Evolutionary conservation across 2,113 vertebrate genomes (phyloP), one percentile per base, ranked within the genome.

Genomic region (Peromyscus leucopus): DNA sequence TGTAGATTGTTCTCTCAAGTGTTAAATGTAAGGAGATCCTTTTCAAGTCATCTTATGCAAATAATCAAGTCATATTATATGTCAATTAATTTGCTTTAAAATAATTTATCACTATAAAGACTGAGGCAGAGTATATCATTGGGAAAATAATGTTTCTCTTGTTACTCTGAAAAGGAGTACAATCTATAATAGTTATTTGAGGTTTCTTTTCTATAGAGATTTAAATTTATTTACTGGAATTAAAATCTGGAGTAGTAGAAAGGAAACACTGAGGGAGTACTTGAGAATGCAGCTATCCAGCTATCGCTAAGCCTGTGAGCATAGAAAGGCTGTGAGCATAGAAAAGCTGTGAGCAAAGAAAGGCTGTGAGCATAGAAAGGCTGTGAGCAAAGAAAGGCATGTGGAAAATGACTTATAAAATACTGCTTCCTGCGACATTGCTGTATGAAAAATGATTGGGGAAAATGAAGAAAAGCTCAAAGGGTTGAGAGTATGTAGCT

Each of bases 401-500:
- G 33, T 57, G 22, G 33, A 57, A 82, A 82, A 24, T 82, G 33
- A 24, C 19, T 57, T 5, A 57, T 88, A 15, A 57, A 15, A 82
- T 3, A 24, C 13, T 31, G 36, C 24, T 89, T 36, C 24, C 17
- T 42, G 11, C 11, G 5, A 33, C 79, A 28, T 2, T 71, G 42
- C 24, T 75, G 1, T 28, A 61, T 11, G 39, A 63, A 42, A 5
- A 16, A 28, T 12, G 55, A 59, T 57, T 10, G 39, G 13, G 31
- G 9, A 85, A 10, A 74, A 36, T 89, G n/a, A 13, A 93, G n/a
- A 17, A 15, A 71, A 15, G 2, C 1, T 10, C 33, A n/a, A 87
- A 39, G 28, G 0, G 57, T 63, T 74, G 3, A 57, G 0, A 16
- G 0, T 39, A 0, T 11, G 33, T 39, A n/a, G 1, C 33, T 90